Evolutionary conservation across 2,888 invertebrate species (phyloP), one percentile per base, ranked within the genome.

Genomic region (Pilophorus perplexus): DNA sequence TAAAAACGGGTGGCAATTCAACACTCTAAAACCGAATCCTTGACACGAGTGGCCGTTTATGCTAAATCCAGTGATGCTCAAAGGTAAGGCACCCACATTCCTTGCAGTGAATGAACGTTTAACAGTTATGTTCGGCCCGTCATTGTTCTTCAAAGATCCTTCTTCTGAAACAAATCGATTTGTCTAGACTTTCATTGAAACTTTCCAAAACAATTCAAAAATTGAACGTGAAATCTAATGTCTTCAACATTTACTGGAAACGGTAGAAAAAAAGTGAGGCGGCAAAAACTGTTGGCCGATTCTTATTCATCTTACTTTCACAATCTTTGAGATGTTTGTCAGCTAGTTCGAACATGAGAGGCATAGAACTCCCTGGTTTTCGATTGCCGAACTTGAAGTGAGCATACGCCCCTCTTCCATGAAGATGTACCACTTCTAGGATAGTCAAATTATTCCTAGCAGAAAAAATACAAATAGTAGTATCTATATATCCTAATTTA

Each of bases 361-460:
- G 88, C 16, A 85, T 83, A 48, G 78, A 74, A 2, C 88, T 85
- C 6, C 90, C 92, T 0, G 93, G 89, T 66, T 85, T 86, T n/a
- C 89, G 85, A 74, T 91, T 93, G 20, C 87, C 93, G 74, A 96
- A 87, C 74, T 89, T 89, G 77, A 98, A 88, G 76, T 89, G 86
- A 2, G 95, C 93, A 72, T 85, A 79, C 1, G 90, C 93, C 14
- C 95, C 93, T 74, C 88, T 86, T 0, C 93, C 96, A 66, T 84
- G 84, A 69, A 98, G 78, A 74, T 88, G 84, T 23, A 95, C 81
- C 2, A 88, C 86, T 78, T 98, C 97, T 74, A 96, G 77, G 37
- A 93, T 85, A 0, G 97, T 98, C 74, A 98, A 80, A 78, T 98
- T 98, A 77, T 97, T 98, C 73, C 96, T 87, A 77, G n/a, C n/a